phyloP scores from a whole-genome alignment of 1,140 invertebrate genomes.

The Neodiprion lecontei region DNA sequence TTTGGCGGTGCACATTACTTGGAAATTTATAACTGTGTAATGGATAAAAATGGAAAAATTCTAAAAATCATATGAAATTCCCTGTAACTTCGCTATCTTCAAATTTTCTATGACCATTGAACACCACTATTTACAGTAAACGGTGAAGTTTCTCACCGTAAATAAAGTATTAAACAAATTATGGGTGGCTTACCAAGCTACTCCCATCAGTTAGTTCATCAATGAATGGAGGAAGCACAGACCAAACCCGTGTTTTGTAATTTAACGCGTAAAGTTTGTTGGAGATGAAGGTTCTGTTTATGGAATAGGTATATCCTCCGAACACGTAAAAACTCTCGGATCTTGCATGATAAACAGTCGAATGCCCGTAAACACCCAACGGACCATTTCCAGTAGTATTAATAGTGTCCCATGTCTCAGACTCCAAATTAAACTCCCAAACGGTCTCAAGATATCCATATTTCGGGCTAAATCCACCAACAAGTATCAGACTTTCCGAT shows the following conservation, averaged over 20 bases:
- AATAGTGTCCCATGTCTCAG: slow-evolving; percentile 74
- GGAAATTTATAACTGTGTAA: no score
- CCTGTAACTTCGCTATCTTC: no score
- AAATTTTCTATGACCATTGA: no score
- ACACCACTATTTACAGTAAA: no score
- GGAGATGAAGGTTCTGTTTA: slow-evolving; percentile 75
- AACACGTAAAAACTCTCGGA: slow-evolving; percentile 89
- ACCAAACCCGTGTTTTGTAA: slow-evolving; percentile 79
- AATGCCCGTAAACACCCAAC: slow-evolving; percentile 88
- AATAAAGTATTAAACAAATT: no score
- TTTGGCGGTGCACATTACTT: no score
- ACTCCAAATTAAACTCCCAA: slow-evolving; percentile 83
- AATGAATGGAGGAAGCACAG: slow-evolving; percentile 75
- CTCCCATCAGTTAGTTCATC: slow-evolving; percentile 63
- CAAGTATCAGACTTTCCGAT: slow-evolving; percentile 79
- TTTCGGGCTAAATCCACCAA: slow-evolving; percentile 87
- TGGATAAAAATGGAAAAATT: no score
- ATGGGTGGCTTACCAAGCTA: slow-evolving; percentile 38
- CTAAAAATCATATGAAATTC: no score
- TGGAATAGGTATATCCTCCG: slow-evolving; percentile 82
- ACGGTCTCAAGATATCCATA: slow-evolving; percentile 78
- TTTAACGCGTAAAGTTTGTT: slow-evolving; percentile 81
- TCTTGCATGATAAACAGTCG: slow-evolving; percentile 82
- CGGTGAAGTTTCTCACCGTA: no score
- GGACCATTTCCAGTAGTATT: slow-evolving; percentile 76